Evolutionary conservation across 2,888 invertebrate genomes (phyloP), one percentile per base, ranked within the genome.

Genomic region (Frankliniella intonsa): DNA sequence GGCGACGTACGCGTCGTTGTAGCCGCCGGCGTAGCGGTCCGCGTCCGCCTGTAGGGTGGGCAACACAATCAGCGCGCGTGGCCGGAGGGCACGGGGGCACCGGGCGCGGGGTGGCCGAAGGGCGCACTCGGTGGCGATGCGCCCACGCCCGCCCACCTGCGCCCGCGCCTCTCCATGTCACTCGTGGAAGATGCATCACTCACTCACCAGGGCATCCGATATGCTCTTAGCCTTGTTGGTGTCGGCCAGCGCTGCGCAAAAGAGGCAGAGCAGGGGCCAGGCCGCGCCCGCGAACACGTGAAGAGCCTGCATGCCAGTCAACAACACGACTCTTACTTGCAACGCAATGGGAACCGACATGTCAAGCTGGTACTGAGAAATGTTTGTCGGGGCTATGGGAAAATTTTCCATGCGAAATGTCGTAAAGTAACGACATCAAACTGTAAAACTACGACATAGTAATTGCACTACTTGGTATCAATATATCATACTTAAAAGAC

Each of bases 11-110:
- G 69, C 69, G 69, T 76, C 25, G 69, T 12, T 22, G 69, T 25
- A 76, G 69, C 69, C 25, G 5, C 69, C 69, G 8, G 69, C 69
- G 69, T 76, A 76, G 22, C 69, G 69, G 69, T 76, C 69, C 25
- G 69, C 69, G 25, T 76, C 69, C 22, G 69, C 69, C 69, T 76
- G 69, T 12, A 3, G 10, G 7, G 10, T 12, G 3, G n/a, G 17
- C 17, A n/a, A 62, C 19, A 17, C 17, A 3, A 1, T 17, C 62
- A 62, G 17, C 38, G 38, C 38, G 38, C 38, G 2, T 38, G 38
- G 38, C 38, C 38, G 38, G 38, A 38, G 38, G 38, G 38, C 38
- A 38, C 38, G 3, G 38, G 38, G 38, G 38, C 38, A n/a, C 38
- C 38, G 38, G 38, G 38, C 5, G 38, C 38, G 38, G 38, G 38